Evolutionary conservation across 2,113 vertebrate genomes (phyloP).

Genomic region (Psittacus erithacus): DNA sequence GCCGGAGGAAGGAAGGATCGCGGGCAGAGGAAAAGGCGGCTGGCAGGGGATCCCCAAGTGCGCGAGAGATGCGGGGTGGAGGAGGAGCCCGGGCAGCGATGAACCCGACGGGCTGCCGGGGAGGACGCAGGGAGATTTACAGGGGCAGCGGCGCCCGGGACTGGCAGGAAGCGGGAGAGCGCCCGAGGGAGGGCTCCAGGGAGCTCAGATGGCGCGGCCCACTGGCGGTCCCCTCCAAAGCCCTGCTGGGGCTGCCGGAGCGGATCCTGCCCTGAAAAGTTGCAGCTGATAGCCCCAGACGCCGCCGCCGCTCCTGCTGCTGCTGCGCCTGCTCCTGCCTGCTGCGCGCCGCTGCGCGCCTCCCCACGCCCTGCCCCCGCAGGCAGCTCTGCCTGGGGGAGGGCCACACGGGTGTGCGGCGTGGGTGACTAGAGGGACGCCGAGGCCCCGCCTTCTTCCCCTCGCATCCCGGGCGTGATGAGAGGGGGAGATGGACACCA

Average conservation of each 20-base stretch:
- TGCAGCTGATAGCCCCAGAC: not conserved
- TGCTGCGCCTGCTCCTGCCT: not conserved
- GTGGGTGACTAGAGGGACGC: slow-evolving; percentile 46
- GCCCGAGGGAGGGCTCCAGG: not conserved
- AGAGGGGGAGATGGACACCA: slow-evolving; percentile 61
- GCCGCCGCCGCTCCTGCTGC: not conserved
- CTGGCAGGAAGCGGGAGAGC: not conserved
- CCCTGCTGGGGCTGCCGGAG: not conserved
- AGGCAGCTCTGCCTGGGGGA: not conserved
- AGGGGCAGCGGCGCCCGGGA: not conserved
- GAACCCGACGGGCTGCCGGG: no score
- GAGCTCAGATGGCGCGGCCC: not conserved
- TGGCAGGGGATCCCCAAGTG: not conserved
- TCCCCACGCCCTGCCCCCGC: not conserved
- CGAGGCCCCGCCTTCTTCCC: slow-evolving; percentile 65
- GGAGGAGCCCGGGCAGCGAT: not conserved
- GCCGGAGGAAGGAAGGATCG: not conserved
- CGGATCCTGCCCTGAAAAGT: not conserved
- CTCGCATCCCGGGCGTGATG: not conserved
- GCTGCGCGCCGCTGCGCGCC: not conserved
- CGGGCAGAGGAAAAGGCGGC: not conserved
- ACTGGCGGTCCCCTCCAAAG: not conserved
- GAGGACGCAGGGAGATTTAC: not conserved
- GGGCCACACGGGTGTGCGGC: not conserved
- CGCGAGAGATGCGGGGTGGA: not conserved